Evolutionary conservation across 2,888 invertebrate genomes (phyloP).

Genomic region (Boloria euphrosyne): DNA sequence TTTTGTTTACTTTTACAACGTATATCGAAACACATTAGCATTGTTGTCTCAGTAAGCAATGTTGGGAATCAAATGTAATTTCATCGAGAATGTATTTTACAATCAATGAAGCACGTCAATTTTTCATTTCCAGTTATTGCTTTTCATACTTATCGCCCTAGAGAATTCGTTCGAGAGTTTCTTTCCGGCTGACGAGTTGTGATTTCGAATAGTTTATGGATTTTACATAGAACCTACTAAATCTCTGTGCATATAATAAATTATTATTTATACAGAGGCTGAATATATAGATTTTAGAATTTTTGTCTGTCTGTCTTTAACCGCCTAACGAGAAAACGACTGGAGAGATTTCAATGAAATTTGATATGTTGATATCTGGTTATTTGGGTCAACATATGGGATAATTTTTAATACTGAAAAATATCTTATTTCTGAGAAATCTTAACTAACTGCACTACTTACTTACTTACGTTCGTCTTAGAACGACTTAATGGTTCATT

Average conservation of each 20-base stretch:
- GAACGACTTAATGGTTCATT: too few species aligned
- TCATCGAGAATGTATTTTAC: conserved; percentile 12
- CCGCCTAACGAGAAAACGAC: too few species aligned
- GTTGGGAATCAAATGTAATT: conserved; percentile 11
- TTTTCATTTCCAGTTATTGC: conserved; percentile 23
- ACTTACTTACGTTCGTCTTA: too few species aligned
- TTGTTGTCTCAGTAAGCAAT: not conserved
- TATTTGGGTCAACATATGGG: too few species aligned
- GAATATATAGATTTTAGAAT: too few species aligned
- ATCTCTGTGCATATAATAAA: not conserved
- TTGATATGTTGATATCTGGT: too few species aligned
- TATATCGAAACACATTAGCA: not conserved
- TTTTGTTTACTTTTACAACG: not conserved
- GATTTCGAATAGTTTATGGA: not conserved
- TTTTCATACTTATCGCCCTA: conserved; percentile 15
- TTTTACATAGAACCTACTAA: not conserved
- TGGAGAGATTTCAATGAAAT: too few species aligned
- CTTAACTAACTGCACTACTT: too few species aligned
- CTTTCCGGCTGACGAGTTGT: conserved; percentile 1
- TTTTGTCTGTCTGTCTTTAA: too few species aligned
- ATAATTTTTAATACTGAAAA: too few species aligned
- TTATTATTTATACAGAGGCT: not conserved
- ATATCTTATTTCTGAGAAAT: too few species aligned
- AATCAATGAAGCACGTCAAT: conserved; percentile 26
- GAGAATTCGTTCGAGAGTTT: conserved; percentile 11